Conservation (phyloP, 1,140 invertebrate genomes). For the Musca vetustissima region DNA sequence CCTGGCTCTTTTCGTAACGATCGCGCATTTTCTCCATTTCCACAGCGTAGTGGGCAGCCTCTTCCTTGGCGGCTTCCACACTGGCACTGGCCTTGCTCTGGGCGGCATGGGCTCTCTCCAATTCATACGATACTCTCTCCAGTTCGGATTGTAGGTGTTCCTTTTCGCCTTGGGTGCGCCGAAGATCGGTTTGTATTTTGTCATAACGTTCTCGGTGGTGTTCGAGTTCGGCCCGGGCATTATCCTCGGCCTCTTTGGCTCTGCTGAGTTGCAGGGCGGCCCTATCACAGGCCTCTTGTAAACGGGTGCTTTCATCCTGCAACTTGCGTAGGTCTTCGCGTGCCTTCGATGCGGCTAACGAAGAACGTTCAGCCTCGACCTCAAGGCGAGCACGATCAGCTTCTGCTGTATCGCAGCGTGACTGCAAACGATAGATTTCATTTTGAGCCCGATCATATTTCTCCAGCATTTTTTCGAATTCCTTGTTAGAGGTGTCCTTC, state of each 20-base stretch:
- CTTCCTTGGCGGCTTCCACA: constrained; percentile 87
- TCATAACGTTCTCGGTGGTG: constrained; percentile 89
- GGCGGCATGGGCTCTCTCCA: constrained; percentile 80
- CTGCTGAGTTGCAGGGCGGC: constrained; percentile 79
- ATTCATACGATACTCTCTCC: constrained; percentile 82
- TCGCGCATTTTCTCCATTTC: constrained; percentile 90
- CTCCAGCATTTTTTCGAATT: constrained; percentile 89
- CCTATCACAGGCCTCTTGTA: constrained; percentile 86
- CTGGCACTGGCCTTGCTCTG: constrained; percentile 78
- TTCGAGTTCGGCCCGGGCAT: constrained; percentile 85
- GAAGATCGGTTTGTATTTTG: constrained; percentile 81
- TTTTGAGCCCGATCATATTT: constrained; percentile 90
- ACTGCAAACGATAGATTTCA: constrained; percentile 84
- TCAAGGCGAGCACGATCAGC: constrained; percentile 83
- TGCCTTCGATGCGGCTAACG: constrained; percentile 73
- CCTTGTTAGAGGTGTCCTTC: constrained; percentile 82
- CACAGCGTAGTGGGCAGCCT: constrained; percentile 79
- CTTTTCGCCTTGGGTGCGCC: constrained; percentile 78
- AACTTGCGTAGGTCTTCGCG: constrained; percentile 83
- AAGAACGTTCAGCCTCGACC: constrained; percentile 83
- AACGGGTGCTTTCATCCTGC: constrained; percentile 78
- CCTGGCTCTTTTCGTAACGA: constrained; percentile 81
- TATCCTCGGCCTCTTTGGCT: constrained; percentile 87
- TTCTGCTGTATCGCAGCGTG: constrained; percentile 81
- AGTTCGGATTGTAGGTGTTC: constrained; percentile 82